Conservation (phyloP, 1,140 invertebrate genomes). For the Andrena cerasifolii region DNA sequence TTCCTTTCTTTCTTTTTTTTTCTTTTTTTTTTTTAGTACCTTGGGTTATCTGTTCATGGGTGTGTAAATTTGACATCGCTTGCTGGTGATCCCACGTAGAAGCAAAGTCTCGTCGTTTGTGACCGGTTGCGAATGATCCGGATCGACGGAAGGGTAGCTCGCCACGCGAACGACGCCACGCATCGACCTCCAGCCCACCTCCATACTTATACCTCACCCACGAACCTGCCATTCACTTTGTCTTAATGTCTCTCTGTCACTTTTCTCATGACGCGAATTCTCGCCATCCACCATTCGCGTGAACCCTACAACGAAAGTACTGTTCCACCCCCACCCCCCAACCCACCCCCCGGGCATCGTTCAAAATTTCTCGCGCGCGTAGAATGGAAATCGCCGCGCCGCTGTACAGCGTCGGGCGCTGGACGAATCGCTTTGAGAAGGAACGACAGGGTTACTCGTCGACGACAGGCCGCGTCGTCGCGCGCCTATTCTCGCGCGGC, state of each 20-base stretch:
- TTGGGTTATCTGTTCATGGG: conserved; percentile 47
- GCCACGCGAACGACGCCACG: conserved; percentile 43
- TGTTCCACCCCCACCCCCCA: too few species aligned
- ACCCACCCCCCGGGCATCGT: too few species aligned
- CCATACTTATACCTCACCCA: conserved; percentile 52
- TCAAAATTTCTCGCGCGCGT: too few species aligned
- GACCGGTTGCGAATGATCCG: background rate
- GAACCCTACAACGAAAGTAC: background rate
- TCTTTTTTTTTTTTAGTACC: background rate
- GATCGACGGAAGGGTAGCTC: background rate
- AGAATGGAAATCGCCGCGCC: too few species aligned
- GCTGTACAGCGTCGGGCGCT: background rate
- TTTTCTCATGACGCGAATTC: conserved; percentile 50
- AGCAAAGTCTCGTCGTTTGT: conserved; percentile 8
- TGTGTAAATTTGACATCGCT: conserved; percentile 41
- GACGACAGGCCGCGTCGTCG: conserved; percentile 30
- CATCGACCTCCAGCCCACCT: conserved; percentile 55
- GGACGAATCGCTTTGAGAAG: background rate
- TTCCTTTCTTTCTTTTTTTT: background rate
- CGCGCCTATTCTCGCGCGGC: conserved; percentile 13
- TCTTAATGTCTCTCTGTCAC: conserved; percentile 63
- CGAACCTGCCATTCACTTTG: conserved; percentile 65
- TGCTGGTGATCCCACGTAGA: conserved; percentile 29
- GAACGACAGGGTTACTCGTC: conserved; percentile 45
- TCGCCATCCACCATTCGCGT: conserved; percentile 33